Evolutionary conservation across 2,113 vertebrate genomes (phyloP).

Genomic region (Meleagris gallopavo): DNA sequence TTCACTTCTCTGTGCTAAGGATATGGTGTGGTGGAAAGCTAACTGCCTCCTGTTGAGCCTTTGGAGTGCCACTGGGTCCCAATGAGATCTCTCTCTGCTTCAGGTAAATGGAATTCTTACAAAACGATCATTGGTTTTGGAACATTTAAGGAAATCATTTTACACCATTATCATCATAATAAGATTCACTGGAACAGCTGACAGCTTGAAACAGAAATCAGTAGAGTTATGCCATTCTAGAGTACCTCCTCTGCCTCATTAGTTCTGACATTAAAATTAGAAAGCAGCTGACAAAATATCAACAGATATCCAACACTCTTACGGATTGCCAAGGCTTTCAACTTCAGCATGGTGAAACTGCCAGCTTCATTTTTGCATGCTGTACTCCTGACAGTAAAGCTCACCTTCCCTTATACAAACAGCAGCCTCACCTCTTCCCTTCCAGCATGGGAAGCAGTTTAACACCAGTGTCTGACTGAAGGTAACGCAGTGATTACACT

Average conservation of each 20-base stretch:
- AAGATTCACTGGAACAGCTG: accelerated
- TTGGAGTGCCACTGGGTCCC: neutral
- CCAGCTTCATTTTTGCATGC: neutral
- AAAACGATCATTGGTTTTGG: neutral
- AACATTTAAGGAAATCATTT: neutral
- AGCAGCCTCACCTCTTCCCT: neutral
- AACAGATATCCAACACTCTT: neutral
- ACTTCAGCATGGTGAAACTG: neutral
- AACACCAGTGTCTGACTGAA: neutral
- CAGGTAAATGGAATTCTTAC: neutral
- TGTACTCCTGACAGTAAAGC: neutral
- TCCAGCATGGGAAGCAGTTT: neutral
- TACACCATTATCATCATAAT: neutral
- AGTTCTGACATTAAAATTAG: neutral
- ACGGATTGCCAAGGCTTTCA: neutral
- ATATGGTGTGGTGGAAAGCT: neutral
- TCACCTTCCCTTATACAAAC: neutral
- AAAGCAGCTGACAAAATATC: constrained; percentile 1
- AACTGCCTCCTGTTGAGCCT: accelerated
- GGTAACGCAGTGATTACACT: neutral
- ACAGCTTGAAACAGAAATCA: neutral
- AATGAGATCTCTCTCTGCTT: neutral
- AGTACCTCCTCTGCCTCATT: neutral
- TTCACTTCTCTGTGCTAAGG: neutral
- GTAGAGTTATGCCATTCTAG: neutral